These are phyloP conservation scores for Stercorarius parasiticus DNA, from an alignment of 2,113 vertebrate species.

Conservation along the genomic window DNA sequence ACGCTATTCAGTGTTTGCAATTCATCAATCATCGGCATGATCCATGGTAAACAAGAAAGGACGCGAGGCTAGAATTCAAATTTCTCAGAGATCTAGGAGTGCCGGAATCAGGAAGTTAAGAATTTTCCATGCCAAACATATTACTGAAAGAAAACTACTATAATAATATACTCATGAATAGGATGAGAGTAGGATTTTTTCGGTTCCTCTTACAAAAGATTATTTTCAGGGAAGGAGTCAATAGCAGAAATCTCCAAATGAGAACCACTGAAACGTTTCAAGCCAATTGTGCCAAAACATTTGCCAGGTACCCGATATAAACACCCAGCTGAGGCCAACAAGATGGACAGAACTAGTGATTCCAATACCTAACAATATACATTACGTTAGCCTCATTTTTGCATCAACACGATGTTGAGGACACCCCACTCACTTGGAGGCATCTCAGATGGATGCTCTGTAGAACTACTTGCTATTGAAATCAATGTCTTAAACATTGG, in stretches of 20 bases:
- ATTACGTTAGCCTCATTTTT: background rate
- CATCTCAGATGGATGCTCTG: background rate
- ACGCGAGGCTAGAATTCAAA: background rate
- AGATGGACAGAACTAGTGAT: rapidly evolving
- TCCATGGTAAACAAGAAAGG: background rate
- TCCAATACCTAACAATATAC: background rate
- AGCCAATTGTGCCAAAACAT: background rate
- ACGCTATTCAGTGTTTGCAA: background rate
- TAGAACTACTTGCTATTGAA: background rate
- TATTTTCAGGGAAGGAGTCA: background rate
- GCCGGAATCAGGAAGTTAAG: background rate
- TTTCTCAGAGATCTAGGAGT: background rate
- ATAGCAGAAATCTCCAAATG: background rate
- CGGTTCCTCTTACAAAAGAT: background rate
- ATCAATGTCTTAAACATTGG: rapidly evolving
- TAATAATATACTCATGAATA: background rate
- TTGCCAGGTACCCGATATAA: background rate
- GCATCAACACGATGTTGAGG: background rate
- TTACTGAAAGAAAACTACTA: background rate
- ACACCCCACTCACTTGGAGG: too few species aligned
- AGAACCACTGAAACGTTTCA: background rate
- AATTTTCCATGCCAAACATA: background rate
- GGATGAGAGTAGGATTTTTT: background rate
- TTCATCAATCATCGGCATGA: background rate
- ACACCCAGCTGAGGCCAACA: background rate